Evolutionary conservation across 2,888 invertebrate genomes (phyloP), one percentile per base, ranked within the genome.

Genomic region (Pammene fasciana): DNA sequence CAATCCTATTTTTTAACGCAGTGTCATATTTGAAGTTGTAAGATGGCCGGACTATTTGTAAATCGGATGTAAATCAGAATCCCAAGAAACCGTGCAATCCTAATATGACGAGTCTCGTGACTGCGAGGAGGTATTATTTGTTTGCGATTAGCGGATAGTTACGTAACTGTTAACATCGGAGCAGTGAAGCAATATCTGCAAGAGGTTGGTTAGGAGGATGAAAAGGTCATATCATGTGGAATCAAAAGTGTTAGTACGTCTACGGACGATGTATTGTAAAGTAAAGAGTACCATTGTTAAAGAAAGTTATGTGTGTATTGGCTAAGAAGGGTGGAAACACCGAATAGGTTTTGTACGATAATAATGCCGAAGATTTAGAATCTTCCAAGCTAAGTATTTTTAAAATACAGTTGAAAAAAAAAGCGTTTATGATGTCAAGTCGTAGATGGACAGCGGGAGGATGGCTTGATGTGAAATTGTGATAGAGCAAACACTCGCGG

Each of bases 141-240:
- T 62, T 72, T 61, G 54, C 65, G 75, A 75, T 73, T 73, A 73
- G 74, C 73, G 75, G 75, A 75, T 73, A 72, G 75, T 76, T 78
- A 75, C 79, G 79, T 78, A 82, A 77, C 76, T 78, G 75, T 73
- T 78, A 74, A 76, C 76, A 81, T 81, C 79, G 77, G 80, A 80
- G 79, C 79, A 82, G 78, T 76, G 80, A 85, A 89, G 88, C 87
- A 88, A 89, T 88, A 89, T 87, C 88, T 84, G 82, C 57, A 81
- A 79, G 78, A 77, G 83, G 80, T 84, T 75, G 83, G 82, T 80
- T 86, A 87, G 83, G 79, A 80, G 77, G 83, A 79, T 86, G 84
- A 85, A 83, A 89, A 84, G 90, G 88, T 91, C 92, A 92, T 92
- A 92, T 92, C 92, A 91, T 86, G 86, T 83, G 88, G 84, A 90